Evolutionary conservation across 2,113 vertebrate genomes (phyloP), one percentile per base, ranked within the genome.

Genomic region (Anoura caudifer): DNA sequence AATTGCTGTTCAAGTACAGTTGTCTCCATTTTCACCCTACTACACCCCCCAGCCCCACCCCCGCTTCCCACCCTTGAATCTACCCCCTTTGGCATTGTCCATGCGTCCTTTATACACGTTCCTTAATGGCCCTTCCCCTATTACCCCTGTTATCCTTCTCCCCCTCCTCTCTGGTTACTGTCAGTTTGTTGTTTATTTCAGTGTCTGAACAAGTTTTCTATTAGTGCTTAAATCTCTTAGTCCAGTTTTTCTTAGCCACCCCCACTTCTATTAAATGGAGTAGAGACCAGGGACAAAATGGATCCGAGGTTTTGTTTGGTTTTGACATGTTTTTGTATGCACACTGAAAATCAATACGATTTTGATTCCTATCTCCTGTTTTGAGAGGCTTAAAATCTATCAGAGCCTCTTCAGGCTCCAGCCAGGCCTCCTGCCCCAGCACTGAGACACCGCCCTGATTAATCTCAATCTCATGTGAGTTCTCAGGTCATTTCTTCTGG

Each of bases 311-410:
- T 97, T 96, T 97, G 79, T 98, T 97, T 97, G 94, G 65, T 92
- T 97, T 97, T 97, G 90, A 79, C 90, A 87, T 96, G 86, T 96
- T 97, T 97, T 94, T 89, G 63, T 94, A 56, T 91, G 94, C 86
- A 87, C 67, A 63, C 93, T 93, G 97, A 89, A 97, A 97, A 94
- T 88, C 97, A 97, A 96, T 97, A 72, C 94, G 82, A 38, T 94
- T 97, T 95, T 97, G 97, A 97, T 98, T 95, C 75, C 89, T 96
- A 97, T 96, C 97, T 97, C 93, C 41, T 93, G 75, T 95, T 96
- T 97, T 67, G 83, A 94, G 88, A 89, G 91, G 75, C 83, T 95
- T 93, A 94, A 87, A 95, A 88, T 92, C 90, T 95, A 52, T 83
- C 73, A 72, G 87, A 52, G 59, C 67, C 80, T 90, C 43, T 59